Conservation (phyloP, 2,113 vertebrate species). For the Xenus cinereus region DNA sequence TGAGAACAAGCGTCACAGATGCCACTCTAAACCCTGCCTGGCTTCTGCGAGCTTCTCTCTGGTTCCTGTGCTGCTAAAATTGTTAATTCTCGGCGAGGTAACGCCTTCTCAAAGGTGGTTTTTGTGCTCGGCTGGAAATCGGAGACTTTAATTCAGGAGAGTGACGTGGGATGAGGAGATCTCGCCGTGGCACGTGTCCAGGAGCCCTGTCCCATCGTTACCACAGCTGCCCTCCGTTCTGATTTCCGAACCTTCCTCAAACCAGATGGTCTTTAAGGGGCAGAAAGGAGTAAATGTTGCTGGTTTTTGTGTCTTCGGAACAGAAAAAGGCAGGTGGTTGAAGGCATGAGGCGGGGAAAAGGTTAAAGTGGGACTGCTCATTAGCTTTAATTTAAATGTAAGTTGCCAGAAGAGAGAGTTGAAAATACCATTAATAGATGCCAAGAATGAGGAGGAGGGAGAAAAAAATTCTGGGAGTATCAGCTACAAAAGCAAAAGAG, state of each 20-base stretch:
- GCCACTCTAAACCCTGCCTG: not conserved
- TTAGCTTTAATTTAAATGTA: not conserved
- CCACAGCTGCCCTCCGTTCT: fast-evolving
- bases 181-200: fast-evolving
- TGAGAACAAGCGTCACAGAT: not conserved
- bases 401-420: not conserved
- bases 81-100: not conserved
- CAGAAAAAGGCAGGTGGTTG: not conserved
- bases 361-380: not conserved
- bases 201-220: fast-evolving
- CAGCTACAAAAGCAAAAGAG: not conserved
- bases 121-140: not conserved
- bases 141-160: not conserved
- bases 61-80: not conserved
- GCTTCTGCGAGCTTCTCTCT: not conserved
- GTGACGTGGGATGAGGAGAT: fast-evolving
- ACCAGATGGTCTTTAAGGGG: not conserved
- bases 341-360: not conserved
- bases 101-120: not conserved
- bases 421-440: not conserved
- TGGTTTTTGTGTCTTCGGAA: not conserved
- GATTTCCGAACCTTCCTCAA: not conserved
- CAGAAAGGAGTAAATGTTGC: not conserved
- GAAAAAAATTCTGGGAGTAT: not conserved
- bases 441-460: not conserved